Evolutionary conservation across 2,888 invertebrate genomes (phyloP).

Genomic region (Volucella inflata): DNA sequence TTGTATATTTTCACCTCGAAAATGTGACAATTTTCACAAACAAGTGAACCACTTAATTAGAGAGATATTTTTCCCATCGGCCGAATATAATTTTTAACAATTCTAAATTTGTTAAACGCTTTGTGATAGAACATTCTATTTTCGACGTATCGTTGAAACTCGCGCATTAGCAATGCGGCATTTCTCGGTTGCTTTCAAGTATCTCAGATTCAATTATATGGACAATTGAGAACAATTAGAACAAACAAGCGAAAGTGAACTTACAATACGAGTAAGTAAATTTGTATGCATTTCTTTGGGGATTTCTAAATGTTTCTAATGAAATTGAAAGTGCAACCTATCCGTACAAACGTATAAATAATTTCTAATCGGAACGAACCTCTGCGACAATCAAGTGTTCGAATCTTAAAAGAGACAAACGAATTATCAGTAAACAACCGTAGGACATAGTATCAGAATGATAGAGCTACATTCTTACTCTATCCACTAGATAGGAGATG

Average conservation of each 20-base stretch:
- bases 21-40: not conserved
- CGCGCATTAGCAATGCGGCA: not conserved
- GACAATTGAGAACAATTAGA: not conserved
- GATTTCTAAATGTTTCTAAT: not conserved
- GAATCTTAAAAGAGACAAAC: not conserved
- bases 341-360: not conserved
- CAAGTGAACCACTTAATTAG: too few relatives aligned
- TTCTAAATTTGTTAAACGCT: too few relatives aligned
- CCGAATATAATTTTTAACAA: too few relatives aligned
- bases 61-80: too few relatives aligned
- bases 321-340: conserved; percentile 36
- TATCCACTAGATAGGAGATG: too few relatives aligned
- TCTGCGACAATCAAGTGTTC: not conserved
- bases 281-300: not conserved
- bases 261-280: not conserved
- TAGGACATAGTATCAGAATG: too few relatives aligned
- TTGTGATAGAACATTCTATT: not conserved
- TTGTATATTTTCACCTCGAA: not conserved
- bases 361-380: too few relatives aligned
- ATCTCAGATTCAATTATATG: not conserved
- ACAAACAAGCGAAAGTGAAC: too few relatives aligned
- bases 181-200: not conserved
- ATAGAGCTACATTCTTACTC: too few relatives aligned
- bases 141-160: not conserved
- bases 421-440: too few relatives aligned